These are phyloP conservation scores for Macrostomum cliftonense DNA, from an alignment of 2,888 invertebrate species.

Conservation along the genomic window DNA sequence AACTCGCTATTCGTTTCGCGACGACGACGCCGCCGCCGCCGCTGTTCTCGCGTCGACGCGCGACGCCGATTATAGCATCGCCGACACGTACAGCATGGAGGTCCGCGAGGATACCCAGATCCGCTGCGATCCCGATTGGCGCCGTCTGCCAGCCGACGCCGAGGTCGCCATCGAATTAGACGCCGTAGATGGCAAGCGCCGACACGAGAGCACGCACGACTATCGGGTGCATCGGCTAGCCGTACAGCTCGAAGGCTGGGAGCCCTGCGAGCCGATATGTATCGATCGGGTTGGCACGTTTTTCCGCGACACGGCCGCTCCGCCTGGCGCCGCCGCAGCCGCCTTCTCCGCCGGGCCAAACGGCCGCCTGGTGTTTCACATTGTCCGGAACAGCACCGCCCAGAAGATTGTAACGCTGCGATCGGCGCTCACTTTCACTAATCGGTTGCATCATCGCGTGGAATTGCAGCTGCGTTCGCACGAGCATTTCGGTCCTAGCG, in stretches of 20 bases:
- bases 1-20: background rate
- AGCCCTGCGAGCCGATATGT: constrained; percentile 63
- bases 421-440: constrained; percentile 63
- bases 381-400: constrained; percentile 75
- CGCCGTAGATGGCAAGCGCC: background rate
- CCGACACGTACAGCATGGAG: no score
- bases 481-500: constrained; percentile 2
- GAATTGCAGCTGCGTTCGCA: constrained; percentile 49
- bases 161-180: background rate
- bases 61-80: no score
- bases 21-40: background rate
- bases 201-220: constrained; percentile 45
- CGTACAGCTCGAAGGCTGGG: constrained; percentile 75
- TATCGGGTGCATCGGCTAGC: constrained; percentile 65
- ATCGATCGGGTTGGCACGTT: constrained; percentile 86
- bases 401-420: constrained; percentile 76
- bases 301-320: constrained; percentile 44
- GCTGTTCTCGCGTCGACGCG: background rate
- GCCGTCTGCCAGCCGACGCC: background rate
- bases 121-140: background rate
- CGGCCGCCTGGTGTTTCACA: constrained; percentile 63
- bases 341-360: background rate
- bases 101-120: background rate
- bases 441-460: constrained; percentile 38
- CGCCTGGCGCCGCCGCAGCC: constrained; percentile 48